phyloP scores from a whole-genome alignment of 2,888 invertebrate species.

The Bembecia ichneumoniformis region DNA sequence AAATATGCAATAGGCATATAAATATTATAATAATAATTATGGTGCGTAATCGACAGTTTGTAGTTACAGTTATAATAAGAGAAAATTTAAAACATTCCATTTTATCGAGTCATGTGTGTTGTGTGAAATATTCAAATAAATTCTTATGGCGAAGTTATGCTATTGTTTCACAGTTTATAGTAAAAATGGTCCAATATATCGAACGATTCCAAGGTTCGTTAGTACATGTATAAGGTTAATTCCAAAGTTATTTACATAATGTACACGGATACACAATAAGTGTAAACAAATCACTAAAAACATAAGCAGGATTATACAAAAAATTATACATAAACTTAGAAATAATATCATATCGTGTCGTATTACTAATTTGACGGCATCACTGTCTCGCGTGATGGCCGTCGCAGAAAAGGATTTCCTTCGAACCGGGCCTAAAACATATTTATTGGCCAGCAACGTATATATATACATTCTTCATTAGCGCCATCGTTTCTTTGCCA shows the following conservation, averaged over 20 bases:
- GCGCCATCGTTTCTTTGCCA: slow-evolving; percentile 21
- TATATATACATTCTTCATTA: slow-evolving; percentile 27
- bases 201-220: slow-evolving; percentile 34
- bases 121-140: too few relatives aligned
- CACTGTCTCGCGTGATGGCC: slow-evolving; percentile 37
- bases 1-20: slow-evolving; percentile 29
- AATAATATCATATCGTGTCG: slow-evolving; percentile 53
- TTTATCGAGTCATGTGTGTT: background rate
- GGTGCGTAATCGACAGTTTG: slow-evolving; percentile 15
- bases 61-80: background rate
- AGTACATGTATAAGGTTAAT: slow-evolving; percentile 28
- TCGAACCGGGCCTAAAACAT: slow-evolving; percentile 70
- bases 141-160: background rate
- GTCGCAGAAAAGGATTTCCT: slow-evolving; percentile 31
- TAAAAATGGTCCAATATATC: slow-evolving; percentile 41
- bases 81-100: slow-evolving; percentile 11
- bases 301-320: slow-evolving; percentile 48
- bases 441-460: slow-evolving; percentile 63
- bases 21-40: slow-evolving; percentile 17
- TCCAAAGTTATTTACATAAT: slow-evolving; percentile 61
- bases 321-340: slow-evolving; percentile 35
- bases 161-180: background rate
- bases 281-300: slow-evolving; percentile 58
- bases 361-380: slow-evolving; percentile 45
- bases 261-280: background rate